A percentile compares a stretch with the other conserved stretches of the same genome.
Conservation (phyloP, 1,140 invertebrate species). For the Aphelenchoides avenae region DNA sequence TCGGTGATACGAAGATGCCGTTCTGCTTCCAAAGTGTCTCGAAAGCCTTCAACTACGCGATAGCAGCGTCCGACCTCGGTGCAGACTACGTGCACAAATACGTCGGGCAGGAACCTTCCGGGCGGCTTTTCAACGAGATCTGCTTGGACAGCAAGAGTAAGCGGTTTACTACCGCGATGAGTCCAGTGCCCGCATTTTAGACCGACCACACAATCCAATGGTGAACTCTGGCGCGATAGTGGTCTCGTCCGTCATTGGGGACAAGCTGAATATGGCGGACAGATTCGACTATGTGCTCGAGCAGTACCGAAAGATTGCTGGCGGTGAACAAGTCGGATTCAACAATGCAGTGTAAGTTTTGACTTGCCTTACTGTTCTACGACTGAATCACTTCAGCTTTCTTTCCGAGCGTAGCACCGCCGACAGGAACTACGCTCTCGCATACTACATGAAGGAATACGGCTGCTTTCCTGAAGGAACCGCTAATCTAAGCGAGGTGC, state of each 20-base stretch:
- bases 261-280: constrained; percentile 35
- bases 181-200: no score
- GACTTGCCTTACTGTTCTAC: no score
- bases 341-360: constrained; percentile 54
- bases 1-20: constrained; percentile 21
- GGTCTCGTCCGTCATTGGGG: constrained; percentile 77
- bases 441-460: constrained; percentile 94
- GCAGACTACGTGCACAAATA: constrained; percentile 87
- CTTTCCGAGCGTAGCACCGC: constrained; percentile 89
- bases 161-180: no score
- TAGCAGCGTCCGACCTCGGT: constrained; percentile 82
- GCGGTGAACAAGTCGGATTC: constrained; percentile 29
- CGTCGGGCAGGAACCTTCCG: constrained; percentile 79
- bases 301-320: constrained; percentile 19
- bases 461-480: constrained; percentile 33
- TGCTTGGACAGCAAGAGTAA: constrained; percentile 86
- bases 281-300: constrained; percentile 52
- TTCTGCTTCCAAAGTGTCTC: constrained; percentile 40
- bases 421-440: constrained; percentile 90
- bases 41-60: constrained; percentile 85
- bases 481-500: constrained; percentile 69
- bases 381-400: no score
- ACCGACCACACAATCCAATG: constrained; percentile 96
- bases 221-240: constrained; percentile 96
- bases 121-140: constrained; percentile 90